Percentiles rank a stretch among this genome's conserved stretches.
Conservation (phyloP, 2,888 invertebrate genomes). For the Sycophila texana region DNA sequence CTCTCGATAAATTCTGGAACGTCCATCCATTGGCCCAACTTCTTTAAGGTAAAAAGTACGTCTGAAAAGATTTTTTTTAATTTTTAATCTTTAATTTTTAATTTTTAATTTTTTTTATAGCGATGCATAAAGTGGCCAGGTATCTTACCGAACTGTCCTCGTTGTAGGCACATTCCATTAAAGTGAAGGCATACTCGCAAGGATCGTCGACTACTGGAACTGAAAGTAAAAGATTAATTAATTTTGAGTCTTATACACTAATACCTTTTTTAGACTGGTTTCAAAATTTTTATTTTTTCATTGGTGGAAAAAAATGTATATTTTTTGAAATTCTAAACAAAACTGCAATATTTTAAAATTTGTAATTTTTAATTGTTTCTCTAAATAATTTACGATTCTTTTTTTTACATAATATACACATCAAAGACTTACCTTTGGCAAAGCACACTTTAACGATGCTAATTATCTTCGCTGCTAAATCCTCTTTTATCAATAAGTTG, state of each 20-base stretch:
- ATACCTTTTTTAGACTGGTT: neutral
- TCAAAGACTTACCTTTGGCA: conserved; percentile 1
- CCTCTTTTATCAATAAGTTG: conserved; percentile 26
- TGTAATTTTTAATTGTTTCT: too few species aligned
- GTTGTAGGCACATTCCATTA: conserved; percentile 12
- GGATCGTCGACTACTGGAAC: conserved; percentile 7
- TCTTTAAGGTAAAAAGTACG: conserved; percentile 43
- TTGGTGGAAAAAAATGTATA: too few species aligned
- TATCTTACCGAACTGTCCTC: conserved; percentile 25
- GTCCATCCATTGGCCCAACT: too few species aligned
- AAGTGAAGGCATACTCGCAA: conserved; percentile 31
- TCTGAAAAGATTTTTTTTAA: conserved; percentile 27
- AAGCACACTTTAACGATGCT: conserved; percentile 12
- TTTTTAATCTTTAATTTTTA: neutral
- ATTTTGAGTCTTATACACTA: neutral
- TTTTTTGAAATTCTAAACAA: too few species aligned
- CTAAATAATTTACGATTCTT: neutral
- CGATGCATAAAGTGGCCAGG: too few species aligned
- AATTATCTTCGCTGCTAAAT: conserved; percentile 18
- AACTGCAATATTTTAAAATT: too few species aligned
- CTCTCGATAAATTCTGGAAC: too few species aligned
- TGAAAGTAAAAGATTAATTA: conserved; percentile 11
- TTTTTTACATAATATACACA: neutral
- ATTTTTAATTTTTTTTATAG: too few species aligned
- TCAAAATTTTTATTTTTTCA: neutral